Conservation (phyloP, 2,797 vertebrate species). For the Champsocephalus esox region DNA sequence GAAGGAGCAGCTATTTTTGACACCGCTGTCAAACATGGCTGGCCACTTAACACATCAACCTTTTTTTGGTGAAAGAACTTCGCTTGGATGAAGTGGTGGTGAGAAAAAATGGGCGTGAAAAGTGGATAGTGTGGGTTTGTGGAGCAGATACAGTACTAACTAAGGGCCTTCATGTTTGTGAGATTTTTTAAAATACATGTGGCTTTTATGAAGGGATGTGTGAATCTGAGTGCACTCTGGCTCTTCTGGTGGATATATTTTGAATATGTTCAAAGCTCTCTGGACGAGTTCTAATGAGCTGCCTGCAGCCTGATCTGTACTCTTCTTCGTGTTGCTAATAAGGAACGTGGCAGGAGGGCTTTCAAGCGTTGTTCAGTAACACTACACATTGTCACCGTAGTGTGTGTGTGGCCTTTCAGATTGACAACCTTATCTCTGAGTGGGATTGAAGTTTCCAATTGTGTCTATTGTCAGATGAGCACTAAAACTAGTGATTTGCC, state of each 20-base stretch:
- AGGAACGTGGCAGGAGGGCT: slow-evolving; percentile 13
- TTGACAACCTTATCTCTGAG: neutral
- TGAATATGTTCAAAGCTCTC: slow-evolving; percentile 49
- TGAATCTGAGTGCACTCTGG: neutral
- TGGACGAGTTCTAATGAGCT: slow-evolving; percentile 36
- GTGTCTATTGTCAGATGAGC: neutral
- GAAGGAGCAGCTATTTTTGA: slow-evolving; percentile 1
- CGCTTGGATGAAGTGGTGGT: slow-evolving; percentile 26
- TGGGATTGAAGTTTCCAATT: slow-evolving; percentile 13
- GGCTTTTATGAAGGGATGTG: slow-evolving; percentile 25
- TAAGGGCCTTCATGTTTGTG: slow-evolving; percentile 2
- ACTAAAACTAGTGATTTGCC: slow-evolving; percentile 13
- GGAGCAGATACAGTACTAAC: slow-evolving; percentile 5
- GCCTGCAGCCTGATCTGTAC: slow-evolving; percentile 37
- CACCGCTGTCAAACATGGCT: slow-evolving; percentile 29
- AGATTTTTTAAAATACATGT: neutral
- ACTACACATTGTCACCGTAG: neutral
- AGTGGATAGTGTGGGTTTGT: slow-evolving; percentile 29
- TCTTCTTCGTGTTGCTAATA: slow-evolving; percentile 41
- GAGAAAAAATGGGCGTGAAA: slow-evolving; percentile 32
- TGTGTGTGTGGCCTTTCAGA: neutral
- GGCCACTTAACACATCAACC: slow-evolving; percentile 30
- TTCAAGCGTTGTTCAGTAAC: slow-evolving; percentile 8
- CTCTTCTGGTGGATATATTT: slow-evolving; percentile 28
- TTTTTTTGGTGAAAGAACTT: slow-evolving; percentile 36